Base-by-base conservation (phyloP, 2,113 vertebrate species). In the Centropristis striata region DNA sequence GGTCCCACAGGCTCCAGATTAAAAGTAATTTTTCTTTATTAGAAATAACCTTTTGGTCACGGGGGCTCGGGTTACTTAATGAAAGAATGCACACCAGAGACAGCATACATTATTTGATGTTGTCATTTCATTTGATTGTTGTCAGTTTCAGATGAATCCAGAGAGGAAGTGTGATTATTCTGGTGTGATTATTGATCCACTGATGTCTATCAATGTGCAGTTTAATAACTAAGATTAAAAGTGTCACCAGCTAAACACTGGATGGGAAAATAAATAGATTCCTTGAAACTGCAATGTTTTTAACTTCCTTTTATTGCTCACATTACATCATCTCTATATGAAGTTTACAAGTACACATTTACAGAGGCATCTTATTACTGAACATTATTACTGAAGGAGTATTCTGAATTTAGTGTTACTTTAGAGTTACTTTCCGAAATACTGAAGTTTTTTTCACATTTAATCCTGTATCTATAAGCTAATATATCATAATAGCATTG, bases 11-110 rank as follows among this genome's bases (percentile, higher is more conserved):
- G 41, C 63, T 60, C 5, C 3, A 23, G 39, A 79, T 69, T 49
- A 65, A 68, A 70, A 71, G 53, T 73, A 0, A 65, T 85, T 76
- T 65, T 32, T 85, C 76, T 73, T 75, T 71, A 85, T 79, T 60
- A 65, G 23, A 79, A 79, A 68, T 39, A 66, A 73, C 39, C 50
- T 55, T 75, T 51, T n/a, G 13, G 37, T 74, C 46, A 59, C 11
- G 5, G n/a, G 21, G 14, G 42, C n/a, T 65, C 53, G 9, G 6
- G 66, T 42, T 70, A 42, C 46, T 71, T 44, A 49, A 85, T 71
- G 66, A 80, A 69, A 70, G 27, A 61, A 54, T 55, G 25, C 51
- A 23, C 66, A 13, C 66, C 51, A 49, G 66, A 82, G 60, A 80
- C 53, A 51, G 44, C 27, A 63, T 28, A 66, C 7, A 44, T 28